Evolutionary conservation across 2,888 invertebrate species (phyloP).

Genomic region (Luperina nickerlii): DNA sequence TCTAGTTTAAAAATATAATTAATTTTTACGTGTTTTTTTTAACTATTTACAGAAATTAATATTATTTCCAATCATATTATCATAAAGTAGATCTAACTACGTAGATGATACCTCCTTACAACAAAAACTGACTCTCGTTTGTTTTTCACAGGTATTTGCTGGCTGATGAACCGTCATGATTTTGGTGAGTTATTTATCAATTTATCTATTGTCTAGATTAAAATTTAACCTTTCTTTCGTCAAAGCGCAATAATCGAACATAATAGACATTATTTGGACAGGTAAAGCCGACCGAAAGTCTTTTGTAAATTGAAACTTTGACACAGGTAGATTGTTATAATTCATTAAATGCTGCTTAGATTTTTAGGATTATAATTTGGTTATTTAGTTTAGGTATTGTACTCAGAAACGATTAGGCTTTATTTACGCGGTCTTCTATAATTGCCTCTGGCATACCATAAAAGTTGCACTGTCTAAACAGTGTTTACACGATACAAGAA

Average conservation of each 20-base stretch:
- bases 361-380: not conserved
- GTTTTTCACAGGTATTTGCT: constrained; percentile 41
- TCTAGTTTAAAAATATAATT: not conserved
- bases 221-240: not conserved
- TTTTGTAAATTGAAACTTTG: not conserved
- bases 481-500: not conserved
- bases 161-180: constrained; percentile 57
- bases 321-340: not conserved
- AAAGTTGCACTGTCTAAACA: not conserved
- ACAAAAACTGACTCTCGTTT: constrained; percentile 6
- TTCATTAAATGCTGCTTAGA: not conserved
- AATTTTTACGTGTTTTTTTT: not conserved
- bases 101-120: not conserved
- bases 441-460: too few relatives aligned
- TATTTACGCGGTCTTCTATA: too few relatives aligned
- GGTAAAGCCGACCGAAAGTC: not conserved
- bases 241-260: not conserved
- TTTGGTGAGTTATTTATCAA: constrained; percentile 47
- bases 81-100: not conserved
- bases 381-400: not conserved
- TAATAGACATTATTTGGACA: not conserved
- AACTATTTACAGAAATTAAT: not conserved
- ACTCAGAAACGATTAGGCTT: not conserved
- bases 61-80: not conserved
- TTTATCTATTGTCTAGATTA: not conserved